Evolutionary conservation across 1,140 invertebrate species (phyloP).

Genomic region (Atopsyche davidsoni): DNA sequence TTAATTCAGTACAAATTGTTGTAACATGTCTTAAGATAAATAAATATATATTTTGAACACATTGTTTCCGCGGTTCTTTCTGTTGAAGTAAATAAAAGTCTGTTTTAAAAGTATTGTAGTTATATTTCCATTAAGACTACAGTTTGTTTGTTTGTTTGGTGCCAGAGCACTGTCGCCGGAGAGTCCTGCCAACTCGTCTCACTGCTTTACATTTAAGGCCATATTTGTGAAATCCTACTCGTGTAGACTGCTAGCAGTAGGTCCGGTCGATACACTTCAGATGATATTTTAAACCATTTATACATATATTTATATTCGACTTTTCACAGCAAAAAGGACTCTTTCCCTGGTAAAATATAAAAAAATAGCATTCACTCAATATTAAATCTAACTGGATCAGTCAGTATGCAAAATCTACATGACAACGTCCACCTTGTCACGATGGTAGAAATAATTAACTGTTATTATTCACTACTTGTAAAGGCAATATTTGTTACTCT

Average conservation of each 20-base stretch:
- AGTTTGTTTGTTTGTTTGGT: conserved; percentile 29
- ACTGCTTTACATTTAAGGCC: conserved; percentile 28
- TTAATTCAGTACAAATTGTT: too few relatives aligned
- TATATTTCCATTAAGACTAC: conserved; percentile 30
- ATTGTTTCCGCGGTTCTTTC: too few relatives aligned
- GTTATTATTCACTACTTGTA: conserved; percentile 25
- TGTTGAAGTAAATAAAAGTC: conserved; percentile 10
- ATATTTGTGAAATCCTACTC: conserved; percentile 29
- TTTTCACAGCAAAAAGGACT: conserved; percentile 25
- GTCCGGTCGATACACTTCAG: conserved; percentile 19
- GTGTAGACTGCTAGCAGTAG: conserved; percentile 25
- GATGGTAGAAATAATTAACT: too few relatives aligned
- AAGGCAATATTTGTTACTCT: conserved; percentile 27
- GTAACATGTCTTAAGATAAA: too few relatives aligned
- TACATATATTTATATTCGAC: conserved; percentile 20
- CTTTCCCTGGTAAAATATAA: conserved; percentile 29
- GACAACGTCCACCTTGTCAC: not conserved
- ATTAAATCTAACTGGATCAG: conserved; percentile 27
- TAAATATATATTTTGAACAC: too few relatives aligned
- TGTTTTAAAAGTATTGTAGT: conserved; percentile 28
- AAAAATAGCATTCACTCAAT: conserved; percentile 27
- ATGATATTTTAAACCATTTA: conserved; percentile 11
- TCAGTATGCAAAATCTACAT: conserved; percentile 19
- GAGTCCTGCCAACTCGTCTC: conserved; percentile 11
- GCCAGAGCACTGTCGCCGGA: conserved; percentile 24